Evolutionary conservation across 1,140 invertebrate genomes (phyloP).

Genomic region (Choristoneura fumiferana): DNA sequence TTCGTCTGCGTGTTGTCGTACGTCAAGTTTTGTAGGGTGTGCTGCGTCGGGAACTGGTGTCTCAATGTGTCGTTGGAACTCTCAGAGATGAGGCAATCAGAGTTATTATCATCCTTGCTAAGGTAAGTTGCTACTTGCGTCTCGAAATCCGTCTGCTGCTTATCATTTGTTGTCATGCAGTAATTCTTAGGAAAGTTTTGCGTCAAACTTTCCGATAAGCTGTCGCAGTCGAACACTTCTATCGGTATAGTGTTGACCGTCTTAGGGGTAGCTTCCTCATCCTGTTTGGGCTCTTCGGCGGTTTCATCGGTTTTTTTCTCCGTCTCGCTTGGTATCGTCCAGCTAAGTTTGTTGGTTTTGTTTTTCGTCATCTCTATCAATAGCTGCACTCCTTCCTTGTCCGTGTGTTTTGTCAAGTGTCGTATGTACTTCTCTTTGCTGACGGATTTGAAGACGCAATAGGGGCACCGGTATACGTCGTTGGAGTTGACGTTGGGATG

Average conservation of each 20-base stretch:
- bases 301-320: constrained; percentile 37
- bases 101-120: constrained; percentile 68
- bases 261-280: constrained; percentile 40
- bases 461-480: constrained; percentile 75
- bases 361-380: constrained; percentile 57
- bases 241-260: constrained; percentile 62
- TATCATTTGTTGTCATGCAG: constrained; percentile 39
- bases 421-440: constrained; percentile 76
- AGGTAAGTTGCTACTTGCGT: constrained; percentile 52
- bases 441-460: constrained; percentile 78
- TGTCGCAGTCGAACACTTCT: constrained; percentile 68
- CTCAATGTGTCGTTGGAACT: constrained; percentile 51
- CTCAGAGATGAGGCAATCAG: constrained; percentile 62
- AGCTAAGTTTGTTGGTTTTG: constrained; percentile 48
- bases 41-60: constrained; percentile 51
- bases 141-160: constrained; percentile 40
- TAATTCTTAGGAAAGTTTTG: constrained; percentile 61
- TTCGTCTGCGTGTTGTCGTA: constrained; percentile 49
- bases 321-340: constrained; percentile 63
- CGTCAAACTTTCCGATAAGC: constrained; percentile 52
- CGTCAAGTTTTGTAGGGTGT: constrained; percentile 45
- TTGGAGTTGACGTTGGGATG: constrained; percentile 76
- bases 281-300: constrained; percentile 32
- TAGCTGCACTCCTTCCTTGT: constrained; percentile 60
- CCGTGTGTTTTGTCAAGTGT: constrained; percentile 65